These are phyloP conservation scores for Zingel zingel DNA, from an alignment of 2,113 vertebrate genomes.

Conservation along the genomic window DNA sequence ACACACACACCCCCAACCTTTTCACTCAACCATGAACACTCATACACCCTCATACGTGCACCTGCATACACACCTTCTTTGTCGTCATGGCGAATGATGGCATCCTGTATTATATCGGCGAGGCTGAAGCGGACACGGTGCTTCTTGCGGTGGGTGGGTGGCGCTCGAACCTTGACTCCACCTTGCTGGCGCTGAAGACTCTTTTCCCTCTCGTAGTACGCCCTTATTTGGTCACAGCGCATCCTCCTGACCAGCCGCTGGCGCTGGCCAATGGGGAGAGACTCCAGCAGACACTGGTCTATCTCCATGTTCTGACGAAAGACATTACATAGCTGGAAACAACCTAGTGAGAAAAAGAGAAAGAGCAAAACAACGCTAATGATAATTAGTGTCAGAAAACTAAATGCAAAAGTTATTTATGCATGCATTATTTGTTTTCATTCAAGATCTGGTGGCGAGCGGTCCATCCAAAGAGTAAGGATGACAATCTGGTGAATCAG, in stretches of 20 bases:
- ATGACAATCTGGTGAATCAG: neutral
- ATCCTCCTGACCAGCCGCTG: slow-evolving; percentile 95
- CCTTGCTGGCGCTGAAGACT: slow-evolving; percentile 88
- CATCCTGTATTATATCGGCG: slow-evolving; percentile 89
- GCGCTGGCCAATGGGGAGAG: slow-evolving; percentile 93
- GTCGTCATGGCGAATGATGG: slow-evolving; percentile 90
- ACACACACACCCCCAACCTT: neutral
- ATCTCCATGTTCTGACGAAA: slow-evolving; percentile 99
- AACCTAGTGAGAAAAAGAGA: slow-evolving; percentile 84
- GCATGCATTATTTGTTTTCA: slow-evolving; percentile 4
- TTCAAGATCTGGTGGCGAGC: slow-evolving; percentile 1
- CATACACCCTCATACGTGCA: rapidly evolving
- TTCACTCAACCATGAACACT: neutral
- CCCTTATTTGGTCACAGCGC: slow-evolving; percentile 94
- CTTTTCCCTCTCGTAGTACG: slow-evolving; percentile 93
- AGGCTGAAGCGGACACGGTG: slow-evolving; percentile 85
- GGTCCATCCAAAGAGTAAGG: neutral
- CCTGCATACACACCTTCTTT: slow-evolving; percentile 89
- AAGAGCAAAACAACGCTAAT: neutral
- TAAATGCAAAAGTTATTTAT: neutral
- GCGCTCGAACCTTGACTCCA: slow-evolving; percentile 66
- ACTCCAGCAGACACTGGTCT: slow-evolving; percentile 98
- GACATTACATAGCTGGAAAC: slow-evolving; percentile 98
- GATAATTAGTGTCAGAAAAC: neutral
- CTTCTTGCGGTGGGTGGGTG: slow-evolving; percentile 81